Evolutionary conservation across 2,113 vertebrate species (phyloP).

Genomic region (Pseudopipra pipra): DNA sequence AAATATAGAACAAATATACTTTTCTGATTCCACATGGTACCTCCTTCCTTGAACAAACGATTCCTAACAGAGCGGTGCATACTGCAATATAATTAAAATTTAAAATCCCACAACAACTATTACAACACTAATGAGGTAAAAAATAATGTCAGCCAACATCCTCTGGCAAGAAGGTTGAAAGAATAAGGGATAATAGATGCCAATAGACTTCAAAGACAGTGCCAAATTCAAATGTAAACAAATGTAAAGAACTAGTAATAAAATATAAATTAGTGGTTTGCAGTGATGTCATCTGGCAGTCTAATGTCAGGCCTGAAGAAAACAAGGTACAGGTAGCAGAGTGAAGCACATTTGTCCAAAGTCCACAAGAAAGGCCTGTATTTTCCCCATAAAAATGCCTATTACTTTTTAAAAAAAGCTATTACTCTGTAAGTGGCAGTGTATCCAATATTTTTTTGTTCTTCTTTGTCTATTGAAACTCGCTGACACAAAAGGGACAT

Average conservation of each 20-base stretch:
- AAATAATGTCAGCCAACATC: neutral
- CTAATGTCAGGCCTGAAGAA: neutral
- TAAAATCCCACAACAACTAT: neutral
- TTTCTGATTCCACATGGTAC: neutral
- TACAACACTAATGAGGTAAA: neutral
- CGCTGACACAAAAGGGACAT: neutral
- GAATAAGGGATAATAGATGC: neutral
- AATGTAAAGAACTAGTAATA: neutral
- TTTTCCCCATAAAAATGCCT: neutral
- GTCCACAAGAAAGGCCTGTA: neutral
- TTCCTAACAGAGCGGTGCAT: neutral
- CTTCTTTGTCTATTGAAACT: neutral
- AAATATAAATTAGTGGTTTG: neutral
- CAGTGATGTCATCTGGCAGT: neutral
- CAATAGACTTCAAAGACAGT: neutral
- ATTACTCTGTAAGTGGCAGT: neutral
- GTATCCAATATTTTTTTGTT: neutral
- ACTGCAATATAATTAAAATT: neutral
- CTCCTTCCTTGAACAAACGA: neutral
- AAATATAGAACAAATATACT: neutral
- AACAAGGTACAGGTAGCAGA: neutral
- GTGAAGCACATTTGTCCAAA: neutral
- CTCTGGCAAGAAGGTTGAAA: neutral
- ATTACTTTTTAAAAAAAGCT: neutral
- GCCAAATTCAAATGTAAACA: neutral